A percentile compares a stretch with the other conserved stretches of the same genome.
These are phyloP conservation scores for Arrhamphus sclerolepis DNA, from an alignment of 2,797 vertebrate species.

Conservation along the genomic window DNA sequence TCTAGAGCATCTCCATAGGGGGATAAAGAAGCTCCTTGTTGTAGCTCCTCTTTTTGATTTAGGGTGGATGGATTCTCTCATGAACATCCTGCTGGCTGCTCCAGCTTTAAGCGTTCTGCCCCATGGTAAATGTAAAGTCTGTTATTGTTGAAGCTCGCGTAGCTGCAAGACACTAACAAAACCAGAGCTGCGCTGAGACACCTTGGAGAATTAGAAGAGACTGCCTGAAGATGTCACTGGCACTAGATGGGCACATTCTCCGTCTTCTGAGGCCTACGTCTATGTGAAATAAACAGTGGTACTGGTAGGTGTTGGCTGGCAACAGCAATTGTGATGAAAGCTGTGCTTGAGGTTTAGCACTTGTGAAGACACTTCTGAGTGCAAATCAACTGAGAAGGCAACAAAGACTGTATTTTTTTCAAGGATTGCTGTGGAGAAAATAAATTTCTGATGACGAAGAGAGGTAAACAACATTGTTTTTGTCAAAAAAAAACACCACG, in stretches of 20 bases:
- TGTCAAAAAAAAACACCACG: background rate
- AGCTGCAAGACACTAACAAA: constrained; percentile 56
- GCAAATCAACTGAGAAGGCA: constrained; percentile 65
- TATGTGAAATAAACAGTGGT: constrained; percentile 30
- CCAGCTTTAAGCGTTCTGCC: constrained; percentile 39
- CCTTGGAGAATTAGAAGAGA: constrained; percentile 43
- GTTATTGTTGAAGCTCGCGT: constrained; percentile 40
- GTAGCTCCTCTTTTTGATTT: constrained; percentile 34
- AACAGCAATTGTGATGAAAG: constrained; percentile 45
- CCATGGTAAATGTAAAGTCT: constrained; percentile 53
- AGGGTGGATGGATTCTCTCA: constrained; percentile 25
- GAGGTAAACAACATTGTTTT: constrained; percentile 3
- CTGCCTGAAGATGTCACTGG: constrained; percentile 51
- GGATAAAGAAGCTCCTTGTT: constrained; percentile 38
- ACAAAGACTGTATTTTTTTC: constrained; percentile 16
- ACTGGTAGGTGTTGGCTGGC: constrained; percentile 58
- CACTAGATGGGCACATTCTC: constrained; percentile 50
- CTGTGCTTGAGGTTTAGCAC: constrained; percentile 56
- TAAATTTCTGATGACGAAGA: constrained; percentile 16
- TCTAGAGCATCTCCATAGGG: constrained; percentile 38
- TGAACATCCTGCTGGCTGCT: constrained; percentile 25
- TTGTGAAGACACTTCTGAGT: constrained; percentile 46
- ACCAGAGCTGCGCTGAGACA: constrained; percentile 47
- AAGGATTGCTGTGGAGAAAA: constrained; percentile 19
- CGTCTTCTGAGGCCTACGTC: constrained; percentile 43